phyloP scores from a whole-genome alignment of 2,113 vertebrate genomes.

The human region GRCh38 chr5:158867501-158868000 shows the following conservation, averaged over 20 bases:
- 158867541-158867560: constrained; percentile 56
- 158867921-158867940: neutral
- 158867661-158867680: neutral
- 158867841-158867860: neutral
- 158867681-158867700: neutral
- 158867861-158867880: neutral
- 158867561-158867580: constrained; percentile 24
- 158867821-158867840: neutral
- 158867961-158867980: neutral
- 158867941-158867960: neutral
- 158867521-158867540: neutral
- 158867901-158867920: neutral
- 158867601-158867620: constrained; percentile 7
- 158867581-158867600: constrained; percentile 1
- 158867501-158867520: constrained; percentile 48
- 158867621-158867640: neutral
- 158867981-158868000: neutral
- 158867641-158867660: neutral
- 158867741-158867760: neutral
- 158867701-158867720: neutral
- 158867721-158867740: neutral
- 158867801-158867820: neutral
- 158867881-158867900: neutral
- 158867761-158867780: neutral
- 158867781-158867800: neutral